A percentile compares a stretch with the other conserved stretches of the same genome.
These are phyloP conservation scores for Monoplex corrugatus DNA, from an alignment of 2,888 invertebrate species.

Conservation along the genomic window DNA sequence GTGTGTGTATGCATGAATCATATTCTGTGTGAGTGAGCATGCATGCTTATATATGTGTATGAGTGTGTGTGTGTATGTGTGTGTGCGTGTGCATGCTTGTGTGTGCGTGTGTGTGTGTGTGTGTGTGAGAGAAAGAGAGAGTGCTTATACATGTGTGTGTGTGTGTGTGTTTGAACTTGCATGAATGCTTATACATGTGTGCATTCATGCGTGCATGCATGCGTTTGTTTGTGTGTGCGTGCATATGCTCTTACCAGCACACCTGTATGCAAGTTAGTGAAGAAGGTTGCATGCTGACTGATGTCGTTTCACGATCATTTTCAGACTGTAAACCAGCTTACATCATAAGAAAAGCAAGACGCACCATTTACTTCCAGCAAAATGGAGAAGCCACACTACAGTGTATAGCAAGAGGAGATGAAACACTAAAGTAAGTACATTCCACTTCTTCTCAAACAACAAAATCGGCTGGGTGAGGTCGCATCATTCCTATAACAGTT, in stretches of 20 bases:
- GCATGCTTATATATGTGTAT: not conserved
- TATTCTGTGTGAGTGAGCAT: not conserved
- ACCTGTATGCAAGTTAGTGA: not conserved
- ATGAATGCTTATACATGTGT: not conserved
- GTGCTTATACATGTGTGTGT: not conserved
- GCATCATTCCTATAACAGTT: no score
- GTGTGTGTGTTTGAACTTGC: not conserved
- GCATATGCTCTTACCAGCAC: not conserved
- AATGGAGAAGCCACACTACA: constrained; percentile 34
- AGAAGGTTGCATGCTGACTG: not conserved
- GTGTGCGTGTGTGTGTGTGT: no score
- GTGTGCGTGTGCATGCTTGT: not conserved
- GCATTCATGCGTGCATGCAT: not conserved
- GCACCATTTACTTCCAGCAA: constrained; percentile 26
- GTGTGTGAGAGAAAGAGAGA: not conserved
- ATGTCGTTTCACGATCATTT: not conserved
- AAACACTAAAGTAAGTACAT: constrained; percentile 39
- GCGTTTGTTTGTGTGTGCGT: not conserved
- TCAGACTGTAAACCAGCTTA: constrained; percentile 53
- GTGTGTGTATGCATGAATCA: not conserved
- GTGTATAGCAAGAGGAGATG: constrained; percentile 50
- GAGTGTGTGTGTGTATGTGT: not conserved
- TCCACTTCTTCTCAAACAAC: no score
- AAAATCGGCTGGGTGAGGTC: no score
- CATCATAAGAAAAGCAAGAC: constrained; percentile 23